These are phyloP conservation scores for Caligus rogercresseyi DNA, from an alignment of 1,140 invertebrate genomes.

Conservation along the genomic window DNA sequence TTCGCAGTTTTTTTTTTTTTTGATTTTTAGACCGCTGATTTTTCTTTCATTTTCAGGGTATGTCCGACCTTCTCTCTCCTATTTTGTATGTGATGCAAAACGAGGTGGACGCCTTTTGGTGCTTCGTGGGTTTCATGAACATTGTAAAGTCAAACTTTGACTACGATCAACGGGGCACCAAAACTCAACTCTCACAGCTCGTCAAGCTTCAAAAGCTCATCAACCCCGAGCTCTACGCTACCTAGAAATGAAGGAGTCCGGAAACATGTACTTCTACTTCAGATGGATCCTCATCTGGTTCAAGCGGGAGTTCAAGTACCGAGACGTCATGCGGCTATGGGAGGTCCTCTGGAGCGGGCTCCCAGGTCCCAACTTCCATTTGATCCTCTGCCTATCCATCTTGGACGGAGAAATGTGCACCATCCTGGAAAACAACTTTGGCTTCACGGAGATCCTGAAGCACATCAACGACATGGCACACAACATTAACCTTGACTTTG, in stretches of 20 bases:
- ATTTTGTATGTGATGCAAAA: slow-evolving; percentile 73
- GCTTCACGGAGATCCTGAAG: slow-evolving; percentile 89
- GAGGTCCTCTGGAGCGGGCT: slow-evolving; percentile 25
- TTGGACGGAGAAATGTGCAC: slow-evolving; percentile 65
- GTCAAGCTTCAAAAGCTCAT: slow-evolving; percentile 57
- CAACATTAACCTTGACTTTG: slow-evolving; percentile 33
- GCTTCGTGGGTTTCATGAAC: slow-evolving; percentile 97
- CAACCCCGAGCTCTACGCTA: slow-evolving; percentile 70
- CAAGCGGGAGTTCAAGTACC: slow-evolving; percentile 40
- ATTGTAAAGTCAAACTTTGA: slow-evolving; percentile 45
- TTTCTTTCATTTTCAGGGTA: slow-evolving; percentile 39
- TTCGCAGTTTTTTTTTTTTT: not conserved
- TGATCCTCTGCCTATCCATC: slow-evolving; percentile 74
- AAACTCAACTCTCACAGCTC: slow-evolving; percentile 68
- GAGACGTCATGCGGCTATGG: slow-evolving; percentile 23
- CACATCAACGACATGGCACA: slow-evolving; percentile 16
- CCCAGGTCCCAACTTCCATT: slow-evolving; percentile 83
- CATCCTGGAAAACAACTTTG: slow-evolving; percentile 73
- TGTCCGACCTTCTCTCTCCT: slow-evolving; percentile 90
- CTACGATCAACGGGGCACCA: slow-evolving; percentile 62
- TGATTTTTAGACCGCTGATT: not conserved
- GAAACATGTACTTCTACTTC: slow-evolving; percentile 98
- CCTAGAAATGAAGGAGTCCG: slow-evolving; percentile 73
- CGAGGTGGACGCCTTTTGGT: slow-evolving; percentile 96
- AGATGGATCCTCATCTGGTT: slow-evolving; percentile 49